phyloP scores from a whole-genome alignment of 1,140 invertebrate species.

The Lepidurus arcticus region DNA sequence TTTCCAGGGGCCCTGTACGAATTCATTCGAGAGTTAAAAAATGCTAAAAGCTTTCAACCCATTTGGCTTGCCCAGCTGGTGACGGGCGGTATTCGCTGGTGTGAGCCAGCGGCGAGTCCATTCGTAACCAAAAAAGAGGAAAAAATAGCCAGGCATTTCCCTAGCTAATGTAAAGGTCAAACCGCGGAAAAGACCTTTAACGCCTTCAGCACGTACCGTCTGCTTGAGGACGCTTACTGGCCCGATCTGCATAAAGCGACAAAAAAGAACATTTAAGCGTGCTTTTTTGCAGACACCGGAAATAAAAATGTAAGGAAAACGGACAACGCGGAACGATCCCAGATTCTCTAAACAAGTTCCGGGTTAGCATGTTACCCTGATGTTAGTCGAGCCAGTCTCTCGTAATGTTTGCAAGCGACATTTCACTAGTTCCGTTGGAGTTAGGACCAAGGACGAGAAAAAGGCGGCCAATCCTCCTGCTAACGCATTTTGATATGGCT shows the following conservation, averaged over 20 bases:
- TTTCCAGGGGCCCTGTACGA: constrained; percentile 24
- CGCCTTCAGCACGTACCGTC: constrained; percentile 25
- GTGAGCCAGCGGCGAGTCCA: constrained; percentile 24
- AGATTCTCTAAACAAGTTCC: not conserved
- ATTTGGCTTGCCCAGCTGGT: constrained; percentile 21
- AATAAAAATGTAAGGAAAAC: not conserved
- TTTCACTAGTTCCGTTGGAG: constrained; percentile 32
- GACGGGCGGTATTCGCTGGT: constrained; percentile 8
- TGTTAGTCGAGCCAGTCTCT: constrained; percentile 13
- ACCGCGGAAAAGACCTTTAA: constrained; percentile 29
- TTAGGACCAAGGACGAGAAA: constrained; percentile 30
- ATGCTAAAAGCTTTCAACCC: not conserved
- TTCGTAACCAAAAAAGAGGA: constrained; percentile 33
- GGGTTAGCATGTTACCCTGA: not conserved
- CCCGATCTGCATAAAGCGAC: constrained; percentile 14
- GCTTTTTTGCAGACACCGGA: not conserved
- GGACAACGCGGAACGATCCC: not conserved
- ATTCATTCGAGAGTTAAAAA: not conserved
- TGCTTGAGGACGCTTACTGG: constrained; percentile 18
- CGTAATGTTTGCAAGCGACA: constrained; percentile 31
- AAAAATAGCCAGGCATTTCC: constrained; percentile 33
- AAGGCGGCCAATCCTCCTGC: constrained; percentile 29
- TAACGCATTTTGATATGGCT: constrained; percentile 26
- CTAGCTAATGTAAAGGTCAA: constrained; percentile 31
- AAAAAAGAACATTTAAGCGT: not conserved